Evolutionary conservation across 2,113 vertebrate species (phyloP).

Genomic region (Xenopus borealis): DNA sequence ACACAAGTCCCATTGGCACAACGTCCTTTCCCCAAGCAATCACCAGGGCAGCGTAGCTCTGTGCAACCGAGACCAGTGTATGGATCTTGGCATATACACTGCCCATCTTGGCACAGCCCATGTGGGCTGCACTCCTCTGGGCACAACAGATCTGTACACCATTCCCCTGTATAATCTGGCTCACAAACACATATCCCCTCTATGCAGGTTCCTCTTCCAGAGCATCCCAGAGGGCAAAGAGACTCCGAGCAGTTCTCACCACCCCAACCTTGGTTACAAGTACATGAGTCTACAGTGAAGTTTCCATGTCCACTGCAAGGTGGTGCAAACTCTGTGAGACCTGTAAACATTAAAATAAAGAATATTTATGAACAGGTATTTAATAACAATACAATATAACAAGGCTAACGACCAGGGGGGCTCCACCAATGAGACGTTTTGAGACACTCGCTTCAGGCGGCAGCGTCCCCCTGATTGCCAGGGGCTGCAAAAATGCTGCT

Average conservation of each 20-base stretch:
- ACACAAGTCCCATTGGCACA: constrained; percentile 87
- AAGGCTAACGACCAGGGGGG: no score
- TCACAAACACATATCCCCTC: constrained; percentile 93
- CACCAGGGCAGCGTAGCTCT: constrained; percentile 79
- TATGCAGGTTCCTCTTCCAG: constrained; percentile 82
- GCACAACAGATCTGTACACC: constrained; percentile 87
- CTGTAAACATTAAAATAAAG: constrained; percentile 58
- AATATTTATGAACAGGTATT: no score
- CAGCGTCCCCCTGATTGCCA: no score
- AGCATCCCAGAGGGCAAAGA: constrained; percentile 84
- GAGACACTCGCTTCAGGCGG: no score
- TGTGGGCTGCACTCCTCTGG: constrained; percentile 81
- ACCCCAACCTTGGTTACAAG: constrained; percentile 88
- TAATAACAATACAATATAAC: no score
- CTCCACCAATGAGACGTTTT: no score
- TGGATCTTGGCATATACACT: constrained; percentile 90
- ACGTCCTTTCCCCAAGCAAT: constrained; percentile 84
- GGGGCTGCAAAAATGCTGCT: no score
- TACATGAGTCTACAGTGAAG: constrained; percentile 87
- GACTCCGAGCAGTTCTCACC: constrained; percentile 94
- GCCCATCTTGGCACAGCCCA: constrained; percentile 87
- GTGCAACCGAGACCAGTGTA: constrained; percentile 85
- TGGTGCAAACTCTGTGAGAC: constrained; percentile 82
- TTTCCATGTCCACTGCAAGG: constrained; percentile 91
- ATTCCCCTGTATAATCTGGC: constrained; percentile 83